A percentile compares a stretch with the other conserved stretches of the same genome.
These are phyloP conservation scores for Squalus acanthias DNA, from an alignment of 2,797 vertebrate genomes.

Conservation along the genomic window DNA sequence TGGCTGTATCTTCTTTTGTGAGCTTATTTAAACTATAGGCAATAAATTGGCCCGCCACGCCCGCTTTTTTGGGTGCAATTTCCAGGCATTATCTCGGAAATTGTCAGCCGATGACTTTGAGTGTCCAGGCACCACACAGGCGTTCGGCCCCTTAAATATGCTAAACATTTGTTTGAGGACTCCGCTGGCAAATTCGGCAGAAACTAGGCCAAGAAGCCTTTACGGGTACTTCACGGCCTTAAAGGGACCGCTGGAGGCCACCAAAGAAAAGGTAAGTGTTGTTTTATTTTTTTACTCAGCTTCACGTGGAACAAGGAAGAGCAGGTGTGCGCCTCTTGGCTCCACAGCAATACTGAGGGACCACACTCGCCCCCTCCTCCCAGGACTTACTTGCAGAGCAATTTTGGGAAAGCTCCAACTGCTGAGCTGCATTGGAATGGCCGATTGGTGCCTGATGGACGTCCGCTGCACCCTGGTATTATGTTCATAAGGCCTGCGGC, in stretches of 20 bases:
- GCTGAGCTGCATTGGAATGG: neutral
- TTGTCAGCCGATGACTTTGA: neutral
- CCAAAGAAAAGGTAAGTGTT: neutral
- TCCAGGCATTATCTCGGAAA: neutral
- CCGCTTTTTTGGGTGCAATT: neutral
- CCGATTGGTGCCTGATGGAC: neutral
- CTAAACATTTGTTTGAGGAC: neutral
- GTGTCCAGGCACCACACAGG: neutral
- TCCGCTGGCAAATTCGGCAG: neutral
- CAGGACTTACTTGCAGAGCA: neutral
- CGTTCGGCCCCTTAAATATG: neutral
- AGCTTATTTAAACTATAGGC: neutral
- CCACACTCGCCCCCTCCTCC: neutral
- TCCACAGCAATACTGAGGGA: neutral
- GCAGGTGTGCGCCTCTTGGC: neutral
- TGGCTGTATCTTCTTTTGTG: neutral
- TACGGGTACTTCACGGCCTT: no score
- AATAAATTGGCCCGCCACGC: neutral
- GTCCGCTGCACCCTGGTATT: neutral
- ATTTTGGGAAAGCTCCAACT: neutral
- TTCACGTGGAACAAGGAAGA: neutral
- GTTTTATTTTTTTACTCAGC: neutral
- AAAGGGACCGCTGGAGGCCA: neutral
- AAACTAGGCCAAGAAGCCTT: neutral
- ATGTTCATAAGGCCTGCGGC: neutral